phyloP scores from a whole-genome alignment of 2,888 invertebrate genomes.

The Athalia rosae region DNA sequence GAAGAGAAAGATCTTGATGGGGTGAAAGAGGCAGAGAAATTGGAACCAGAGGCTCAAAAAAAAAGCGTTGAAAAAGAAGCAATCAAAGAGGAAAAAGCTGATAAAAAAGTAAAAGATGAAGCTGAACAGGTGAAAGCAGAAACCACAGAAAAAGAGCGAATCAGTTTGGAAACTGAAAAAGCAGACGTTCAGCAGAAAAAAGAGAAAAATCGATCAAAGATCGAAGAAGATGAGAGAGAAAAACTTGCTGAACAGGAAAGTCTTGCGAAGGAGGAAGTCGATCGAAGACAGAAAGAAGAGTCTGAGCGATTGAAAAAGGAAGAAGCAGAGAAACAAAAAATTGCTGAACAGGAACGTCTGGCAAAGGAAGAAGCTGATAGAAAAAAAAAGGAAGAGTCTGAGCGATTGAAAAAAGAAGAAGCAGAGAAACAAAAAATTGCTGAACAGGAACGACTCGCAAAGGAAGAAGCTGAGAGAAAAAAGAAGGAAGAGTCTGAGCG shows the following conservation, averaged over 20 bases:
- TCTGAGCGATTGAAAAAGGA: not conserved
- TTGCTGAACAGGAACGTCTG: too few relatives aligned
- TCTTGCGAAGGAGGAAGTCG: not conserved
- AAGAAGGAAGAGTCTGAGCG: too few relatives aligned
- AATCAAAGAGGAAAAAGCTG: slow-evolving; percentile 46
- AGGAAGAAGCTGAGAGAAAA: too few relatives aligned
- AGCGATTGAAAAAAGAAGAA: too few relatives aligned
- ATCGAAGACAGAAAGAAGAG: too few relatives aligned
- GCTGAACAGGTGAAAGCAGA: slow-evolving; percentile 34
- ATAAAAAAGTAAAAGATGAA: slow-evolving; percentile 46
- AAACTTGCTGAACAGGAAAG: slow-evolving; percentile 40
- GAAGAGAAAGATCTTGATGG: slow-evolving; percentile 43
- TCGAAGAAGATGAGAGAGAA: slow-evolving; percentile 49
- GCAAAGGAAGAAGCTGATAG: too few relatives aligned
- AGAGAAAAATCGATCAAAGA: slow-evolving; percentile 41
- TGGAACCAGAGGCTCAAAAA: slow-evolving; percentile 48
- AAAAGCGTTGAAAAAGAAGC: slow-evolving; percentile 48
- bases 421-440: too few relatives aligned
- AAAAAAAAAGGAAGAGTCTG: too few relatives aligned
- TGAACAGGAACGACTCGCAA: too few relatives aligned
- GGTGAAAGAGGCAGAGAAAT: slow-evolving; percentile 49
- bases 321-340: too few relatives aligned
- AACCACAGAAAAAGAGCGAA: slow-evolving; percentile 33
- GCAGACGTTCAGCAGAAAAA: slow-evolving; percentile 46
- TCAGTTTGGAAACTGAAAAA: too few relatives aligned